Evolutionary conservation across 2,113 vertebrate species (phyloP).

Genomic region (Mugil cephalus): DNA sequence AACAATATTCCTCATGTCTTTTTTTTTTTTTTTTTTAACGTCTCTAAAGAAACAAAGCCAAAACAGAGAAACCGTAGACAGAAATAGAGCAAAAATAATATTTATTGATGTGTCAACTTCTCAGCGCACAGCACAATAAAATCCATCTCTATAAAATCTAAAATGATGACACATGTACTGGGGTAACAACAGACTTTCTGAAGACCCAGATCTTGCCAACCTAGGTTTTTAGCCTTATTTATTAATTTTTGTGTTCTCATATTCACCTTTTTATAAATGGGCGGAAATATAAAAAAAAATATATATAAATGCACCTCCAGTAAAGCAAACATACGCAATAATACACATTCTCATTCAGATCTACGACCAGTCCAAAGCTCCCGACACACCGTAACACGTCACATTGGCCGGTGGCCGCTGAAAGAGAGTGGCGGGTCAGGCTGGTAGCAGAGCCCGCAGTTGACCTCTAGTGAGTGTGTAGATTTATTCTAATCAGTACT

Average conservation of each 20-base stretch:
- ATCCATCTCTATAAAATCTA: not conserved
- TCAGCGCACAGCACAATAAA: not conserved
- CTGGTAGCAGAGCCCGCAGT: constrained; percentile 72
- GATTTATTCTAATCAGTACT: constrained; percentile 90
- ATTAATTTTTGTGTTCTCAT: not conserved
- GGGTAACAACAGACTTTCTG: not conserved
- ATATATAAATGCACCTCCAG: constrained; percentile 6
- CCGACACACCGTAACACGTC: constrained; percentile 6
- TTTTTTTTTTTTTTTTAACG: not conserved
- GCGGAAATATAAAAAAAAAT: not conserved
- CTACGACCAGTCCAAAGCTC: not conserved
- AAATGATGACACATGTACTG: not conserved
- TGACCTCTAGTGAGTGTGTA: constrained; percentile 86
- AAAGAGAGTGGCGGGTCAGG: constrained; percentile 74
- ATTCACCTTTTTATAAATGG: no score
- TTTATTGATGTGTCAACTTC: not conserved
- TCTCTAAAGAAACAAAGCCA: constrained; percentile 2
- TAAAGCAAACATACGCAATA: constrained; percentile 5
- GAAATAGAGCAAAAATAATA: not conserved
- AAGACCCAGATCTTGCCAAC: no score
- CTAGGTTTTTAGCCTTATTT: no score
- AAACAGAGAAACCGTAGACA: no score
- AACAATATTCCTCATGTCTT: not conserved
- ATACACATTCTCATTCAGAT: constrained; percentile 34
- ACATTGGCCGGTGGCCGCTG: constrained; percentile 12